Evolutionary conservation across 1,140 invertebrate genomes (phyloP).

Genomic region (Delia radicum): DNA sequence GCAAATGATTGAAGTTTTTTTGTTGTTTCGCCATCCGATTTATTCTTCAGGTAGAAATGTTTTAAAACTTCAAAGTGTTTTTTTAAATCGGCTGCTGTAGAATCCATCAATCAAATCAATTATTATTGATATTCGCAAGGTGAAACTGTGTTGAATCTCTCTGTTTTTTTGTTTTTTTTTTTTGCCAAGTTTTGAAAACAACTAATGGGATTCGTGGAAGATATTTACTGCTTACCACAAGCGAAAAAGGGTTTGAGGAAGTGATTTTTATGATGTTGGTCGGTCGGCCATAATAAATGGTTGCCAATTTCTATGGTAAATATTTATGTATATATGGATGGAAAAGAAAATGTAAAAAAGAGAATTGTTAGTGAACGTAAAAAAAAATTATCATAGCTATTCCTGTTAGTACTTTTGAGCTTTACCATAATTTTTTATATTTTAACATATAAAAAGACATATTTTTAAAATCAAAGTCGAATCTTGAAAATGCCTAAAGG

Average conservation of each 20-base stretch:
- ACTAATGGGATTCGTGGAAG: constrained; percentile 19
- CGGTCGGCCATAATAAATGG: constrained; percentile 8
- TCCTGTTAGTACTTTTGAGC: not conserved
- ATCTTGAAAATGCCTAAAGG: too few species aligned
- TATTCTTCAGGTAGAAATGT: not conserved
- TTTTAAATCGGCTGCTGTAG: not conserved
- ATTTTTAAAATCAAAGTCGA: too few species aligned
- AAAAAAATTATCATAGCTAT: not conserved
- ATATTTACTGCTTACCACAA: not conserved
- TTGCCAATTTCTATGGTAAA: not conserved
- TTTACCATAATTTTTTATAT: too few species aligned
- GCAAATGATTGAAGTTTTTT: not conserved
- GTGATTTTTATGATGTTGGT: not conserved
- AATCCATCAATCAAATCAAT: constrained; percentile 20
- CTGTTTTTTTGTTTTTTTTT: not conserved
- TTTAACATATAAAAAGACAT: too few species aligned
- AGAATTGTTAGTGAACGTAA: not conserved
- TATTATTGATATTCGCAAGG: not conserved
- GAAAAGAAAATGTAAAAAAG: too few species aligned
- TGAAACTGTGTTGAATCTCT: not conserved
- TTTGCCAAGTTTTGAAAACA: not conserved
- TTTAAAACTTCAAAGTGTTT: not conserved
- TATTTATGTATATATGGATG: not conserved
- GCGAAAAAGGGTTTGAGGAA: not conserved
- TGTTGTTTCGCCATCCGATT: not conserved